These are phyloP conservation scores for Centropus unirufus DNA, from an alignment of 2,113 vertebrate species.

Conservation along the genomic window DNA sequence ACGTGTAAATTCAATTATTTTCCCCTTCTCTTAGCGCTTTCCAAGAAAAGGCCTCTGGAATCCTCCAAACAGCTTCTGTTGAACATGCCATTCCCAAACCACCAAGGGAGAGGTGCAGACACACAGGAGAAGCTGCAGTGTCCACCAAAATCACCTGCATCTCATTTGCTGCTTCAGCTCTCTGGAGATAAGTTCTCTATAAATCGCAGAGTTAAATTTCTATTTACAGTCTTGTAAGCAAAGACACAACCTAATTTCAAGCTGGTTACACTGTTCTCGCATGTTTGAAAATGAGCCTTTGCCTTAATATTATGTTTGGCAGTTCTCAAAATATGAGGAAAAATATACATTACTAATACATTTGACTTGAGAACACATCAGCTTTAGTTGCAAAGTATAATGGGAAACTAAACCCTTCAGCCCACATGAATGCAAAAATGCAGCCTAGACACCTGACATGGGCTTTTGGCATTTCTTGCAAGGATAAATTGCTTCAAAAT, in stretches of 20 bases:
- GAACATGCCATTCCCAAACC: background rate
- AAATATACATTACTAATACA: background rate
- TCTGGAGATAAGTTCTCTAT: background rate
- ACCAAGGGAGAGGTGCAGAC: background rate
- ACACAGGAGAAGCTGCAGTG: accelerated
- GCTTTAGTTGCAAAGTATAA: background rate
- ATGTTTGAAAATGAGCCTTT: background rate
- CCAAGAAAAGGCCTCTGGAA: background rate
- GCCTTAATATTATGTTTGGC: background rate
- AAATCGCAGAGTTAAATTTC: background rate
- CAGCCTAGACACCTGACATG: background rate
- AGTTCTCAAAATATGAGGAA: background rate
- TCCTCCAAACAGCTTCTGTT: background rate
- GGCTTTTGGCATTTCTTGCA: background rate
- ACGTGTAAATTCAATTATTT: background rate
- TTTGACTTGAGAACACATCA: background rate
- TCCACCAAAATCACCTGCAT: background rate
- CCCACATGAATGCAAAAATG: background rate
- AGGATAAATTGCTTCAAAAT: constrained; percentile 51
- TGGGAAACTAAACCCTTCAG: background rate
- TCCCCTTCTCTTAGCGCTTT: background rate
- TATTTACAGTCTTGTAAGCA: background rate
- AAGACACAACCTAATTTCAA: background rate
- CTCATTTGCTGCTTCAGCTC: background rate
- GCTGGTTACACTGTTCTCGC: background rate